These are phyloP conservation scores for Euspilapteryx auroguttella DNA, from an alignment of 2,888 invertebrate species.

Conservation along the genomic window DNA sequence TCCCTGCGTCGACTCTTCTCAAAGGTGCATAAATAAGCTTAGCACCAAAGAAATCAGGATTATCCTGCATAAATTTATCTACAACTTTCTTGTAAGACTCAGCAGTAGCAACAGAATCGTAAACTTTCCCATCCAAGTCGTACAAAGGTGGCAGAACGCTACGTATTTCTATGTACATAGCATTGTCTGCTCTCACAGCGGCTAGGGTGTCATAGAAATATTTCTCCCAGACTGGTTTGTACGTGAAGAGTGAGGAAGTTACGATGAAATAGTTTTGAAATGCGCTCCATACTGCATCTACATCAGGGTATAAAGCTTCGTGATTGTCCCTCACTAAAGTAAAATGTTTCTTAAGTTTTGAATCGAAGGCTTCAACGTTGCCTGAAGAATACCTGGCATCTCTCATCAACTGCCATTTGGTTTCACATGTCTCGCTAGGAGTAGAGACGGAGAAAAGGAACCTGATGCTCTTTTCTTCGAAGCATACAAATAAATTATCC, in stretches of 20 bases:
- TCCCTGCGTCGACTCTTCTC: slow-evolving; percentile 33
- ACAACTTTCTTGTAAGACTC: slow-evolving; percentile 59
- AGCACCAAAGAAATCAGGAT: slow-evolving; percentile 69
- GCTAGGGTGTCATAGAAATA: slow-evolving; percentile 66
- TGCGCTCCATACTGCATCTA: slow-evolving; percentile 60
- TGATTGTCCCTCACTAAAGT: slow-evolving; percentile 57
- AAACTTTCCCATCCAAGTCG: slow-evolving; percentile 64
- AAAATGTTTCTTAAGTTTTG: slow-evolving; percentile 48
- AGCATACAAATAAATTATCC: slow-evolving; percentile 61
- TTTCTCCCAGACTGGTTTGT: slow-evolving; percentile 66
- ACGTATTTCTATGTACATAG: slow-evolving; percentile 72
- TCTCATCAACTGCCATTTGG: slow-evolving; percentile 46
- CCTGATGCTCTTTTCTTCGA: slow-evolving; percentile 12
- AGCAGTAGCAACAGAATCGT: slow-evolving; percentile 57
- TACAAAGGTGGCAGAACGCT: slow-evolving; percentile 66
- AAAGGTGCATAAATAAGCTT: slow-evolving; percentile 70
- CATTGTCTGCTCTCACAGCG: slow-evolving; percentile 66
- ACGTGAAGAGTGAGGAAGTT: slow-evolving; percentile 56
- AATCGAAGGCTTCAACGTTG: slow-evolving; percentile 49
- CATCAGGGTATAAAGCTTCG: slow-evolving; percentile 40
- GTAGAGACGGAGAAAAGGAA: slow-evolving; percentile 23
- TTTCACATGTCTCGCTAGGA: slow-evolving; percentile 17
- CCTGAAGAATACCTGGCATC: slow-evolving; percentile 31
- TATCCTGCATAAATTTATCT: slow-evolving; percentile 54
- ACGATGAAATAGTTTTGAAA: slow-evolving; percentile 61